A percentile compares a stretch with the other conserved stretches of the same genome.
Evolutionary conservation across 2,888 invertebrate genomes (phyloP).

Genomic region (Bimastos eiseni): DNA sequence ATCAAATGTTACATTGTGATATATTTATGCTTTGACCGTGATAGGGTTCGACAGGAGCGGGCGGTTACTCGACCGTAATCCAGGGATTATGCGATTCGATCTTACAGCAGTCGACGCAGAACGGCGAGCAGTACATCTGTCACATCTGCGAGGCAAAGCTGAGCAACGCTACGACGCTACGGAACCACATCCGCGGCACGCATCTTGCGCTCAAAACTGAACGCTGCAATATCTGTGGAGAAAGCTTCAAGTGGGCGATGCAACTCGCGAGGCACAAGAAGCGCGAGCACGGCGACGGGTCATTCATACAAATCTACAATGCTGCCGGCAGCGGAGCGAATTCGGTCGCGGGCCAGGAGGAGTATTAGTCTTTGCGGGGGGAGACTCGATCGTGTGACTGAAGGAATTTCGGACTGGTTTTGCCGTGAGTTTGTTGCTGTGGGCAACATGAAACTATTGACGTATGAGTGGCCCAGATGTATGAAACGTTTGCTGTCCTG

Average conservation of each 20-base stretch:
- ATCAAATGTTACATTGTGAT: neutral
- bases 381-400: neutral
- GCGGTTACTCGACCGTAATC: slow-evolving; percentile 28
- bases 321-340: neutral
- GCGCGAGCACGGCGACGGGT: slow-evolving; percentile 35
- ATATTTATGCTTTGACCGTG: neutral
- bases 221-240: slow-evolving; percentile 40
- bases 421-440: neutral
- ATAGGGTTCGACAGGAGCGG: neutral
- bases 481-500: neutral
- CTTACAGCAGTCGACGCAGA: slow-evolving; percentile 32
- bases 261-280: slow-evolving; percentile 40
- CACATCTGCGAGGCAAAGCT: slow-evolving; percentile 39
- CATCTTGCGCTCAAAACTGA: slow-evolving; percentile 36
- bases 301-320: slow-evolving; percentile 35
- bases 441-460: neutral
- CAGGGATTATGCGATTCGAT: slow-evolving; percentile 35
- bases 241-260: slow-evolving; percentile 41
- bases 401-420: neutral
- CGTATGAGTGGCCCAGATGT: neutral
- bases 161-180: slow-evolving; percentile 34
- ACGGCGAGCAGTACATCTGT: slow-evolving; percentile 28
- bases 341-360: slow-evolving; percentile 8
- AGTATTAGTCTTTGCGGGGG: neutral
- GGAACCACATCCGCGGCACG: slow-evolving; percentile 40